Evolutionary conservation across 2,888 invertebrate species (phyloP).

Genomic region (Nemapogon koenigi): DNA sequence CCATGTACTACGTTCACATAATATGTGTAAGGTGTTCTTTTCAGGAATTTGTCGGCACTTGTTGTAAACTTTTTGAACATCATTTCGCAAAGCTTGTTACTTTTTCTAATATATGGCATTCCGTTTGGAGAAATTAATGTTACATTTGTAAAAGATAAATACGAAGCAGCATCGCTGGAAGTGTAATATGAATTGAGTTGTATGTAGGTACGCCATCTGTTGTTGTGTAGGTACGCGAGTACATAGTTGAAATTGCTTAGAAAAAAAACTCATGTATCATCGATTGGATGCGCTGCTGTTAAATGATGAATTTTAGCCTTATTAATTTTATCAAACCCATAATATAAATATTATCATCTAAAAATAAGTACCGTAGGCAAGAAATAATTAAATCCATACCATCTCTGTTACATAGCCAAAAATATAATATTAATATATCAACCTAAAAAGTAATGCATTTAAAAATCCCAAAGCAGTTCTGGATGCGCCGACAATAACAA

Average conservation of each 20-base stretch:
- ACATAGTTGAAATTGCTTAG: too few relatives aligned
- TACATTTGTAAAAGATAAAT: constrained; percentile 71
- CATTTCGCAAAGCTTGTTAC: constrained; percentile 31
- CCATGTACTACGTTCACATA: constrained; percentile 71
- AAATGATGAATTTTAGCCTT: too few relatives aligned
- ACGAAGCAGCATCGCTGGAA: constrained; percentile 40
- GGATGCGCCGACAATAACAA: constrained; percentile 70
- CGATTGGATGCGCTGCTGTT: too few relatives aligned
- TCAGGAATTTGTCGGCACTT: constrained; percentile 51
- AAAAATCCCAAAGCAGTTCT: constrained; percentile 67
- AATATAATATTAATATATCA: constrained; percentile 14
- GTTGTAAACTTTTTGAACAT: constrained; percentile 58
- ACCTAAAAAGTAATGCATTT: constrained; percentile 64
- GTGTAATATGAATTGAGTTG: constrained; percentile 5
- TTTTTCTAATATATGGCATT: constrained; percentile 34
- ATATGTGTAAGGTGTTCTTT: constrained; percentile 65
- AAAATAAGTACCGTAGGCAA: too few relatives aligned
- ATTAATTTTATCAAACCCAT: too few relatives aligned
- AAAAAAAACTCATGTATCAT: too few relatives aligned
- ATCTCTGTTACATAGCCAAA: background rate
- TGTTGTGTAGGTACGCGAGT: too few relatives aligned
- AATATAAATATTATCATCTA: too few relatives aligned
- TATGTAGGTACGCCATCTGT: too few relatives aligned
- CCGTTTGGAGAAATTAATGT: constrained; percentile 72
- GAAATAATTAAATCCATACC: background rate